Evolutionary conservation across 2,888 invertebrate species (phyloP).

Genomic region (Conomelus anceps): DNA sequence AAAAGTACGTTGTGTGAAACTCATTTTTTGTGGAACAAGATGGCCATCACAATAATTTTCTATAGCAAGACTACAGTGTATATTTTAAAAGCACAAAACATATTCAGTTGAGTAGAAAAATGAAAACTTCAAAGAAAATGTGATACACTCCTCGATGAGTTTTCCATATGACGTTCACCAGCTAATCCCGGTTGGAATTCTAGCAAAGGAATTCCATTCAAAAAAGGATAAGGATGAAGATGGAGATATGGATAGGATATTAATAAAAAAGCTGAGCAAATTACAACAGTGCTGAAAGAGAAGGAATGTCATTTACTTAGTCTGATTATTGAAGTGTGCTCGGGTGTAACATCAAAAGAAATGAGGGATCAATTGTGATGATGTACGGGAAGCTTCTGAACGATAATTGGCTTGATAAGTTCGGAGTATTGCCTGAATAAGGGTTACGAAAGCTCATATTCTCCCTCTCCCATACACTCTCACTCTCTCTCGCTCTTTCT

Average conservation of each 20-base stretch:
- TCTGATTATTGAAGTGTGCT: neutral
- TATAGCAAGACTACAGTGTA: neutral
- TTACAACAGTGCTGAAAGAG: neutral
- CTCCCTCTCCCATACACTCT: neutral
- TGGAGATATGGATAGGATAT: neutral
- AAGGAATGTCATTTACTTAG: neutral
- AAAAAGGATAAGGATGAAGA: neutral
- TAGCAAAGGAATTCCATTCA: neutral
- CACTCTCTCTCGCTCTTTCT: neutral
- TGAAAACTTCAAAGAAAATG: neutral
- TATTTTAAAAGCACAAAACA: neutral
- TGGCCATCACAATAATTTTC: neutral
- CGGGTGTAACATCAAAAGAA: neutral
- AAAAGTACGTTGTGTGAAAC: too few relatives aligned
- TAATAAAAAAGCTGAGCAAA: neutral
- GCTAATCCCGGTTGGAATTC: neutral
- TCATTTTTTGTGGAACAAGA: neutral
- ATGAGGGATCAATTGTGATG: neutral
- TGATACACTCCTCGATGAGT: neutral
- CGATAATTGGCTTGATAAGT: neutral
- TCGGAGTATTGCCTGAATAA: neutral
- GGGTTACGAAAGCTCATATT: neutral
- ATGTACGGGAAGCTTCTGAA: neutral
- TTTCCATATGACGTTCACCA: neutral
- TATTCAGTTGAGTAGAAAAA: neutral